Evolutionary conservation across 2,113 vertebrate genomes (phyloP).

Genomic region (Nymphicus hollandicus): DNA sequence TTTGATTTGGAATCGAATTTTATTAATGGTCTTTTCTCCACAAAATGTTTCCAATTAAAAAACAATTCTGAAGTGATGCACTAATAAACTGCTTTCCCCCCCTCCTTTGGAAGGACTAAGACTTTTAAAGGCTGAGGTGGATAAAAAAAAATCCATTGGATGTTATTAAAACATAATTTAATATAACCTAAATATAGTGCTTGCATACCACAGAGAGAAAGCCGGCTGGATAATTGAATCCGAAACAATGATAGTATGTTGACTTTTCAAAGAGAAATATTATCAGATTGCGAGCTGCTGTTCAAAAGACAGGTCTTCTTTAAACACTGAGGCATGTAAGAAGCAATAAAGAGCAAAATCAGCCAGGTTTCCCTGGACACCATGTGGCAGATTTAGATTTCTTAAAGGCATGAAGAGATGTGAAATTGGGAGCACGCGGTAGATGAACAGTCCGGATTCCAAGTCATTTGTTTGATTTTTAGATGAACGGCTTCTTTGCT

Average conservation of each 20-base stretch:
- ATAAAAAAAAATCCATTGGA: slow-evolving; percentile 60
- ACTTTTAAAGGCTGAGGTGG: slow-evolving; percentile 65
- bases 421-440: not conserved
- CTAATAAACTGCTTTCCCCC: slow-evolving; percentile 71
- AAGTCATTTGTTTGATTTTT: slow-evolving; percentile 1
- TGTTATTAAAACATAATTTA: slow-evolving; percentile 77
- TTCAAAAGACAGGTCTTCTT: slow-evolving; percentile 54
- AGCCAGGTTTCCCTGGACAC: not conserved
- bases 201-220: slow-evolving; percentile 56
- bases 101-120: slow-evolving; percentile 62
- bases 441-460: not conserved
- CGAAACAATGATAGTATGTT: slow-evolving; percentile 61
- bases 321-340: slow-evolving; percentile 31
- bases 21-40: slow-evolving; percentile 77
- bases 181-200: slow-evolving; percentile 65
- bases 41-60: slow-evolving; percentile 85
- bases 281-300: slow-evolving; percentile 63
- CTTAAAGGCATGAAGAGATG: not conserved
- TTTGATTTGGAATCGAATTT: slow-evolving; percentile 79
- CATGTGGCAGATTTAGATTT: slow-evolving; percentile 33
- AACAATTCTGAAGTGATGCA: slow-evolving; percentile 75
- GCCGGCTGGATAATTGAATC: slow-evolving; percentile 54
- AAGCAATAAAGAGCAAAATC: slow-evolving; percentile 54
- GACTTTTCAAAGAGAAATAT: slow-evolving; percentile 69
- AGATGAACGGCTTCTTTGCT: not conserved